A percentile compares a stretch with the other conserved stretches of the same genome.
Evolutionary conservation across 2,888 invertebrate genomes (phyloP).

Genomic region (Caenorhabditis wallacei): DNA sequence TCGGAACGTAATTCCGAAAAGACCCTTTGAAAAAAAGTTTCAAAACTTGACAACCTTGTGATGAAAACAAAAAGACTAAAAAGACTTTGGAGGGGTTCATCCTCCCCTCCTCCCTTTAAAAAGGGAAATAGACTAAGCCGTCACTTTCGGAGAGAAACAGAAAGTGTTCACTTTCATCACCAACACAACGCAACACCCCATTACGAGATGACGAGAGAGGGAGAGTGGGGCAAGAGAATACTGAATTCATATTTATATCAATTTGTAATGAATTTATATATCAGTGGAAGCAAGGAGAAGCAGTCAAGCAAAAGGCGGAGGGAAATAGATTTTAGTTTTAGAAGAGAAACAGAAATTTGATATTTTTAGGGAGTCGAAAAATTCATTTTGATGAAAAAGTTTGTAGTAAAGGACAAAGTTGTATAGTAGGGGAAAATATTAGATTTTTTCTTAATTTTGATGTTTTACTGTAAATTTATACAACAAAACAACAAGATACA

Average conservation of each 20-base stretch:
- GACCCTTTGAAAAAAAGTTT: neutral
- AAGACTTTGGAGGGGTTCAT: neutral
- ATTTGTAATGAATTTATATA: neutral
- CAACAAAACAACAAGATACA: too few species aligned
- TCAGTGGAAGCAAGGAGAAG: neutral
- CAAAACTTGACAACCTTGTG: neutral
- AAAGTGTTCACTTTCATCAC: constrained; percentile 57
- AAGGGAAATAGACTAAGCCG: constrained; percentile 38
- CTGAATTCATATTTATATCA: neutral
- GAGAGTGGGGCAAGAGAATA: neutral
- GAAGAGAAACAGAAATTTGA: neutral
- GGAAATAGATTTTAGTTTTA: too few species aligned
- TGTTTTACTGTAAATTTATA: neutral
- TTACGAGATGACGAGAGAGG: constrained; percentile 4
- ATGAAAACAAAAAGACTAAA: constrained; percentile 10
- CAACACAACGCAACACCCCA: constrained; percentile 23
- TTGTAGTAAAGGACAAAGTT: neutral
- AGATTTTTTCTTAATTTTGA: neutral
- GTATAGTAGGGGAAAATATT: neutral
- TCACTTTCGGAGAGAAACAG: constrained; percentile 15
- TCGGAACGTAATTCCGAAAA: too few species aligned
- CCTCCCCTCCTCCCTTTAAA: neutral
- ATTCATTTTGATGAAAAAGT: neutral
- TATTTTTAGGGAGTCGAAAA: neutral
- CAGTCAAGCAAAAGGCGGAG: neutral